Evolutionary conservation across 1,140 invertebrate genomes (phyloP).

Genomic region (Aphis gossypii): DNA sequence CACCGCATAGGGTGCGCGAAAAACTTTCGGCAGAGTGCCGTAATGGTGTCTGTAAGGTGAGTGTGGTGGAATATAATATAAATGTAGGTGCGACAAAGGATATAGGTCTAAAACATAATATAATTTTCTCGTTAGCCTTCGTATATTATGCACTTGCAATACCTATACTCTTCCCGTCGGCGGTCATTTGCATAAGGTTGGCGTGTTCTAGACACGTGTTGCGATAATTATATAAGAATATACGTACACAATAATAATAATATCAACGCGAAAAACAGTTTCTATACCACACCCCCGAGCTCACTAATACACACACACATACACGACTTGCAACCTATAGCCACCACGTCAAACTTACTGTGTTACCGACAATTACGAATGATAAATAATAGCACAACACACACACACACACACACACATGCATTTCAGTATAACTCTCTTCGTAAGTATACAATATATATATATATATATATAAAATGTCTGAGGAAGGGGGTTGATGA

Average conservation of each 20-base stretch:
- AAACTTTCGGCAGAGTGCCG: background rate
- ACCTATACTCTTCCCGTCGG: background rate
- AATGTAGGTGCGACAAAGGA: background rate
- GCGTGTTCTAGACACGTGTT: constrained; percentile 4
- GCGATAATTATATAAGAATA: background rate
- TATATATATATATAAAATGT: background rate
- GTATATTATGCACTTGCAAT: background rate
- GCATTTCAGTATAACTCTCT: background rate
- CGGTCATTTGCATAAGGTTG: constrained; percentile 2
- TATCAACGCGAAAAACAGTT: background rate
- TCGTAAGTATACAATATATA: background rate
- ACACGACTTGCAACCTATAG: background rate
- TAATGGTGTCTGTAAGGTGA: background rate
- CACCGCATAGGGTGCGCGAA: background rate
- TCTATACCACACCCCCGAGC: background rate
- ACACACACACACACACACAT: background rate
- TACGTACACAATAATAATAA: background rate
- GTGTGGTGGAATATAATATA: background rate
- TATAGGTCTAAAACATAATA: background rate
- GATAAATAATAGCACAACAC: background rate
- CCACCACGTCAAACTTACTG: background rate
- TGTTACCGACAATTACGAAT: constrained; percentile 28
- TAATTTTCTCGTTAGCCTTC: background rate
- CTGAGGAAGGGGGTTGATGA: background rate
- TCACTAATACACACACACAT: background rate